Evolutionary conservation across 2,797 vertebrate genomes (phyloP), one percentile per base, ranked within the genome.

Genomic region (Sebastes matsubarae): DNA sequence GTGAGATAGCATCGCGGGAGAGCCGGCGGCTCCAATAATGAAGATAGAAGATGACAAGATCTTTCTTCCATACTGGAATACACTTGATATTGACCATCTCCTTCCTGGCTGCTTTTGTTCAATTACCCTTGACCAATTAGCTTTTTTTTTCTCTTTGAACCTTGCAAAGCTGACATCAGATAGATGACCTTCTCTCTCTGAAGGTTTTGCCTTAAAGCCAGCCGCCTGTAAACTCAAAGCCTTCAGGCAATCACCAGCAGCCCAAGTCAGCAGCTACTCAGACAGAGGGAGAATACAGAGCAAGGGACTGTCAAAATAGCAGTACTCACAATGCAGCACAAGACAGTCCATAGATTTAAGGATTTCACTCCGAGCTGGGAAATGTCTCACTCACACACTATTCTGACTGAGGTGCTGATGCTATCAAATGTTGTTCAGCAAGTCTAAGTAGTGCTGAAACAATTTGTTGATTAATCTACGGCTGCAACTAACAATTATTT

Each of bases 121-220:
- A 88, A 90, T 93, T 92, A 88, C 71, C 83, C 85, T 18, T 87
- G 82, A 82, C 89, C 90, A 94, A 93, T 92, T 92, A 90, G 68
- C 58, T 77, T 89, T 77, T 75, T 72, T 87, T 30, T 34, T 12
- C 54, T 80, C 77, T 90, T 84, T 89, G 79, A 92, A 88, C 76
- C 81, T 59, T 65, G 77, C 77, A 86, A 78, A 74, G 70, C 89
- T 83, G 75, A 88, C 92, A 92, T 90, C 79, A 90, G 85, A 89
- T 82, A 77, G 81, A 89, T 92, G 89, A 91, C 91, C 84, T 85
- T 90, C 80, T 88, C 80, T 74, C 69, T 90, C 81, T 80, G 67
- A 84, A 86, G 87, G 83, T 70, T 88, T 89, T 82, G 73, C 84
- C 88, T 89, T 86, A 84, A 89, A 92, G 83, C 84, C 74, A 87